phyloP scores from a whole-genome alignment of 1,140 invertebrate species.

The Gryon sp. region DNA sequence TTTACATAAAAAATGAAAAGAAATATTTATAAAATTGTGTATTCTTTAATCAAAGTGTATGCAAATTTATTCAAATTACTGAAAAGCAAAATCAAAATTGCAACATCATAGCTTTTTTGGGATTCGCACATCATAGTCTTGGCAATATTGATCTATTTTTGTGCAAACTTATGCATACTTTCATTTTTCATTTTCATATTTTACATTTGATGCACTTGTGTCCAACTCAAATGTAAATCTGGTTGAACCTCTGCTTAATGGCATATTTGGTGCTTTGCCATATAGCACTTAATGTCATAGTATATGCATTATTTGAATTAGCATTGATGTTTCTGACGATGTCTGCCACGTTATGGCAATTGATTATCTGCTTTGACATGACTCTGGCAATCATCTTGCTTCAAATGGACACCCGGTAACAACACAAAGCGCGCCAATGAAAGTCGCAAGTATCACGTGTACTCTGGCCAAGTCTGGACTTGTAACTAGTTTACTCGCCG shows the following conservation, averaged over 20 bases:
- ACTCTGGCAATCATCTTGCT: slow-evolving; percentile 68
- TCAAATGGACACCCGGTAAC: slow-evolving; percentile 61
- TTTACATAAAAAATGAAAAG: too few species aligned
- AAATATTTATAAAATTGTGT: too few species aligned
- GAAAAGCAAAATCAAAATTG: too few species aligned
- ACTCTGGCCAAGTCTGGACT: slow-evolving; percentile 58
- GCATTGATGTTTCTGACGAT: slow-evolving; percentile 65
- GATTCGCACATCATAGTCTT: too few species aligned
- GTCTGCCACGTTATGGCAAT: slow-evolving; percentile 64
- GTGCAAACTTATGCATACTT: too few species aligned
- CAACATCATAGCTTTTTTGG: too few species aligned
- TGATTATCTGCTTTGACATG: slow-evolving; percentile 70
- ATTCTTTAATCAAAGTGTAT: too few species aligned
- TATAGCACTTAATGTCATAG: slow-evolving; percentile 7
- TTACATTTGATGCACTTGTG: slow-evolving; percentile 65
- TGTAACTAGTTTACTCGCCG: slow-evolving; percentile 49
- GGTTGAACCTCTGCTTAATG: slow-evolving; percentile 50
- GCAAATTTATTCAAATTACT: too few species aligned
- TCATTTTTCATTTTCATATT: too few species aligned
- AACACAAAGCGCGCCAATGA: slow-evolving; percentile 49
- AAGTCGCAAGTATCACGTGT: slow-evolving; percentile 65
- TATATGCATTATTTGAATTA: slow-evolving; percentile 59
- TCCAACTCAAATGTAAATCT: slow-evolving; percentile 55
- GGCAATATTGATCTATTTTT: too few species aligned
- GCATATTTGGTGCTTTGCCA: slow-evolving; percentile 64